These are phyloP conservation scores for Blastobasis adustella DNA, from an alignment of 2,888 invertebrate species.

Conservation along the genomic window DNA sequence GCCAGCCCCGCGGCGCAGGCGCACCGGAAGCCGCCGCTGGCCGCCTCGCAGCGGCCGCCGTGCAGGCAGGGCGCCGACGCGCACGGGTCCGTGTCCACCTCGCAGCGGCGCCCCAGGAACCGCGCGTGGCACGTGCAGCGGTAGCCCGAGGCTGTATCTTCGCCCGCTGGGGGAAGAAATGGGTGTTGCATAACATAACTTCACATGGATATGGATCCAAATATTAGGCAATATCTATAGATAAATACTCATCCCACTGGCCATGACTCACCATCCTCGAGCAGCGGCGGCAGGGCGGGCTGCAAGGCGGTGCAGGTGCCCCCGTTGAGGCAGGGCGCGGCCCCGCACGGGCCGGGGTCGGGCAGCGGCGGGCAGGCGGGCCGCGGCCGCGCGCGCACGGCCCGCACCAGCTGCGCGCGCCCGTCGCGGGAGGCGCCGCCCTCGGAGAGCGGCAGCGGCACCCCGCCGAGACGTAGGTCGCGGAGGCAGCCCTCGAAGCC, in stretches of 20 bases:
- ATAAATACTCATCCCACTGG: too few relatives aligned
- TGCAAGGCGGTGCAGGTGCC: conserved; percentile 76
- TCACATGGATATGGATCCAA: too few relatives aligned
- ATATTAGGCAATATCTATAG: too few relatives aligned
- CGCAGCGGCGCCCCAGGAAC: conserved; percentile 86
- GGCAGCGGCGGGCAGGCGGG: conserved; percentile 41
- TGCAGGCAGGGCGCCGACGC: conserved; percentile 90
- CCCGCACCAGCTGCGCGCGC: conserved; percentile 45
- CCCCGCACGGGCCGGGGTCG: conserved; percentile 48
- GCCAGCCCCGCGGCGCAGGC: conserved; percentile 81
- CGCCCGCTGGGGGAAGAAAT: too few relatives aligned
- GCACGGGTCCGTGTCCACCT: conserved; percentile 89
- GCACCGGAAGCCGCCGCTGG: conserved; percentile 78
- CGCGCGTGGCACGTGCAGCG: conserved; percentile 87
- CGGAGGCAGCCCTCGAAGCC: conserved; percentile 96
- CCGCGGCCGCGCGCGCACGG: conserved; percentile 44
- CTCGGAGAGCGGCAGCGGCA: conserved; percentile 80
- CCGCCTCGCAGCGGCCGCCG: conserved; percentile 81
- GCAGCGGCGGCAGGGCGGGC: conserved; percentile 20
- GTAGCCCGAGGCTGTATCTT: conserved; percentile 55
- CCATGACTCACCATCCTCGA: conserved; percentile 22
- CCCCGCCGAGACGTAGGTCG: conserved; percentile 85
- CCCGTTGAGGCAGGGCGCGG: conserved; percentile 58
- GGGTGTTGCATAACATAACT: too few relatives aligned
- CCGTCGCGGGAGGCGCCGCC: conserved; percentile 48